Conservation (phyloP, 2,888 invertebrate species). For the Toxonevra muliebris region DNA sequence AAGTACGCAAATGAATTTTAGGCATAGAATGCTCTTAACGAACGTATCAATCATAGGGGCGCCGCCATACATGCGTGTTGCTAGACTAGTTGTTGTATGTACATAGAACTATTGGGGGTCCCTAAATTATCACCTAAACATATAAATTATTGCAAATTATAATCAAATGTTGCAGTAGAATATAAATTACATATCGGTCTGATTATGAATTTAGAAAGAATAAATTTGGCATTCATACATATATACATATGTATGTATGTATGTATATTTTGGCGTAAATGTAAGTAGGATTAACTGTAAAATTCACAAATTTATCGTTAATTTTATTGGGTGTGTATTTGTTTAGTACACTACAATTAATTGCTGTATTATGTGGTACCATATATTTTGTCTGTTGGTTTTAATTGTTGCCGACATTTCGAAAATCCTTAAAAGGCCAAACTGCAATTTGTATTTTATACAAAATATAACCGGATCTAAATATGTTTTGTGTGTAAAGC, state of each 20-base stretch:
- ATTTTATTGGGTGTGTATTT: conserved; percentile 1
- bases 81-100: not conserved
- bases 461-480: conserved; percentile 28
- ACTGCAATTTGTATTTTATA: not conserved
- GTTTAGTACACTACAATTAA: not conserved
- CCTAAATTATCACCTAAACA: conserved; percentile 4
- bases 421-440: conserved; percentile 15
- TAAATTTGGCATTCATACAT: not conserved
- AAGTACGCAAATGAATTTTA: too few species aligned
- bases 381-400: conserved; percentile 1
- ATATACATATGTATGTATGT: not conserved
- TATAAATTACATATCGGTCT: not conserved
- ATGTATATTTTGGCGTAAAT: not conserved
- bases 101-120: not conserved
- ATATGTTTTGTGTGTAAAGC: not conserved
- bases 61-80: not conserved
- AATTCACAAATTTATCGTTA: not conserved
- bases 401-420: conserved; percentile 5
- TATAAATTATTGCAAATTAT: conserved; percentile 8
- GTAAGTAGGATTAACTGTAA: not conserved
- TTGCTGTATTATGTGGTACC: not conserved
- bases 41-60: too few species aligned
- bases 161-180: conserved; percentile 8
- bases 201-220: not conserved
- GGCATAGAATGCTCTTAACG: too few species aligned